Evolutionary conservation across 2,888 invertebrate species (phyloP).

Genomic region (Hydroisotoma schaefferi): DNA sequence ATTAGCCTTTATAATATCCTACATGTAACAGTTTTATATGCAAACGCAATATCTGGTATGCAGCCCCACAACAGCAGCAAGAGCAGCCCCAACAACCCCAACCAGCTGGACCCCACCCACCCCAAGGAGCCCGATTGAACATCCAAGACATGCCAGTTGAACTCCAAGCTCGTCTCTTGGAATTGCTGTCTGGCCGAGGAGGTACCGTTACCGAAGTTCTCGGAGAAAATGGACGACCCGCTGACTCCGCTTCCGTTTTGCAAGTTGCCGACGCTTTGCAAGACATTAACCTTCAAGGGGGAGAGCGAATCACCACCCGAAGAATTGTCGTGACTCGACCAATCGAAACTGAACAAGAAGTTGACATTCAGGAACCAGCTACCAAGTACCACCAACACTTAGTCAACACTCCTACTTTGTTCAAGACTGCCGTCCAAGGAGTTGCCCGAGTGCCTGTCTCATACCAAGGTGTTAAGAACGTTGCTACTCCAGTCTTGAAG

Average conservation of each 20-base stretch:
- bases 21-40: constrained; percentile 12
- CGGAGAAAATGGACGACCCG: constrained; percentile 51
- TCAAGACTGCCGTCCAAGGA: constrained; percentile 56
- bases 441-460: constrained; percentile 51
- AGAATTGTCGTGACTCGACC: constrained; percentile 62
- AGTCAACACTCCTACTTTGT: constrained; percentile 58
- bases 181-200: constrained; percentile 56
- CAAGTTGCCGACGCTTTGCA: constrained; percentile 60
- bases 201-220: constrained; percentile 53
- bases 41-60: too few relatives aligned
- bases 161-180: constrained; percentile 56
- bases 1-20: too few relatives aligned
- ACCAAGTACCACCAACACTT: constrained; percentile 60
- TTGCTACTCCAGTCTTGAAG: constrained; percentile 45
- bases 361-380: constrained; percentile 59
- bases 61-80: constrained; percentile 18
- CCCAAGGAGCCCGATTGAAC: constrained; percentile 37
- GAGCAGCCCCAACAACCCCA: constrained; percentile 27
- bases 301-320: constrained; percentile 60
- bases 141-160: constrained; percentile 46
- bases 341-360: constrained; percentile 61
- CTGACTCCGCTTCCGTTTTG: constrained; percentile 52
- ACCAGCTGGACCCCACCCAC: constrained; percentile 44
- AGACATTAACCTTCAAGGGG: constrained; percentile 55
- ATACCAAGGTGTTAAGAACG: constrained; percentile 44